Base-by-base conservation (phyloP, 2,797 vertebrate species). In the Lerista edwardsae region DNA sequence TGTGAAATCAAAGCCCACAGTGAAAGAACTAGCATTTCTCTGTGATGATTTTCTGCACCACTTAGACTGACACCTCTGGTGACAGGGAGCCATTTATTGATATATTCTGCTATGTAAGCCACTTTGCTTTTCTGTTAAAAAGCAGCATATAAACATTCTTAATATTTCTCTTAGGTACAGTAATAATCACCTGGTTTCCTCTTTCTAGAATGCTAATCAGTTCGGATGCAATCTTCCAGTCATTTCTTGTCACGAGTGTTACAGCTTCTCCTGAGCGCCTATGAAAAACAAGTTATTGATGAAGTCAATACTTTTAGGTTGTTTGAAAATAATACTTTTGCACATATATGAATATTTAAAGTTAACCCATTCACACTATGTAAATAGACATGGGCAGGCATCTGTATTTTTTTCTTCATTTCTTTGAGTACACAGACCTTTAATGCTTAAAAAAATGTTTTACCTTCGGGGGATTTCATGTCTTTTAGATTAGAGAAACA, bases 181-280 rank as follows among this genome's bases (percentile, higher is more conserved):
- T 61, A 57, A 41, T 71, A 34, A 71, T 80, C 93, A 99, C 99
- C 96, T 99, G 98, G 79, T 96, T 97, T 83, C 98, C 94, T 94
- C 98, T 96, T 95, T 98, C 96, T 89, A 99, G 93, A 91, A 99
- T 99, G 78, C 94, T 94, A 90, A 99, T 97, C 88, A 99, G 94
- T 90, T 99, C 98, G 6, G 96, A 86, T 0, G 98, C 97, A 95
- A 97, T 93, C 82, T 86, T 97, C 98, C 98, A 99, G 74, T 99
- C 95, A 1, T 94, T 97, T 93, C 96, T 97, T 0, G 98, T 98
- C 82, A 99, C 86, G 79, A 99, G 93, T 0, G 98, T 99, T 88
- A 99, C 62, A 7, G 98, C 95, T 84, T 95, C 94, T 21, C 99
- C 99, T 0, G 93, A 96, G n/a, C 97, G 97, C 39, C 99, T 89